phyloP scores from a whole-genome alignment of 2,113 vertebrate genomes.

The Rutilus rutilus region DNA sequence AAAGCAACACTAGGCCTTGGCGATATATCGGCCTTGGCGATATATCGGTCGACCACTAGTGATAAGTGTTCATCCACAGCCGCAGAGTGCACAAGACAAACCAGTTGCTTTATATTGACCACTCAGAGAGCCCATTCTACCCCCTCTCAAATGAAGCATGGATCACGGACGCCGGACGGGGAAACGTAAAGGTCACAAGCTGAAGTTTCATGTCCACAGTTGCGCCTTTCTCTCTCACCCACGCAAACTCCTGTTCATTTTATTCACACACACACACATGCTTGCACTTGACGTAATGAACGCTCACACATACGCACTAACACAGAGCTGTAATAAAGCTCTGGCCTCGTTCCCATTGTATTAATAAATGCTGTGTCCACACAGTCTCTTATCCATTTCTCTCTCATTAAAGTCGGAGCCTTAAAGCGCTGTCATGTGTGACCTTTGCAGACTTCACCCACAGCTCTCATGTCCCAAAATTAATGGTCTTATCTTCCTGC shows the following conservation, averaged over 20 bases:
- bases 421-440: constrained; percentile 62
- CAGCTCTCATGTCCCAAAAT: constrained; percentile 43
- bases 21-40: too few relatives aligned
- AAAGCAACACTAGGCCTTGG: too few relatives aligned
- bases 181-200: constrained; percentile 56
- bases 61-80: constrained; percentile 12
- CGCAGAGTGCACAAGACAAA: background rate
- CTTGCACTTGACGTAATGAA: background rate
- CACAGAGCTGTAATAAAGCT: constrained; percentile 24
- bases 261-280: background rate
- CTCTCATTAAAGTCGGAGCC: constrained; percentile 59
- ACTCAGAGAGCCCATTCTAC: constrained; percentile 22
- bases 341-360: constrained; percentile 36
- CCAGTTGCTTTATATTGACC: background rate
- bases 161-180: constrained; percentile 33
- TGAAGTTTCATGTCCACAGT: constrained; percentile 35
- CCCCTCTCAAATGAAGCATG: constrained; percentile 41
- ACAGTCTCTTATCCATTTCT: constrained; percentile 49
- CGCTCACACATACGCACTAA: constrained; percentile 14
- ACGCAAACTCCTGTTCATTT: constrained; percentile 24
- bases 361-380: constrained; percentile 51
- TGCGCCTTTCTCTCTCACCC: constrained; percentile 8
- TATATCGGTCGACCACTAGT: too few relatives aligned
- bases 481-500: constrained; percentile 54
- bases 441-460: constrained; percentile 59